Base-by-base conservation (phyloP, 1,140 invertebrate species). In the Heliconius hermathena region DNA sequence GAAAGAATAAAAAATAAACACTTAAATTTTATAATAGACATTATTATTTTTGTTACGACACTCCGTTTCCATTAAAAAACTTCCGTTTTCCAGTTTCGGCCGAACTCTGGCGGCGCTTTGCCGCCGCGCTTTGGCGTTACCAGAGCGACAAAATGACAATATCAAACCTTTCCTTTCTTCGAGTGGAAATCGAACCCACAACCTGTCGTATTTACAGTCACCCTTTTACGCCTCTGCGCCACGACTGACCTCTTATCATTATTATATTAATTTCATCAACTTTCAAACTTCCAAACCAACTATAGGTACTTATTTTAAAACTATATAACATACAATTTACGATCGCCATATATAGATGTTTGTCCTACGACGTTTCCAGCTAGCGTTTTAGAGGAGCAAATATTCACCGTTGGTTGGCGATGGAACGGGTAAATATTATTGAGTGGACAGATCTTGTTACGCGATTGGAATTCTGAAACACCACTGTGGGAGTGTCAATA, bases 381-480 rank as follows among this genome's bases (percentile, higher is more conserved):
- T 57, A 57, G 60, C 71, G 71, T 71, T 71, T 71, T 71, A 71
- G 71, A 38, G 33, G 20, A 54, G 73, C 33, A 54, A 54, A 74
- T 74, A 54, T 74, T 74, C 73, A 74, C 73, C 73, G 46, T 16
- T 26, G 22, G 11, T 46, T 9, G 33, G 33, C 54, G 54, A 57
- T 66, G 60, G 60, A 66, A 66, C 52, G 49, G 54, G 73, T 57
- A 74, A 74, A 74, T 74, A 74, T 74, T 74, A 54, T 74, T 57
- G 73, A 74, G 52, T 57, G 73, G 73, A 74, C 73, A 74, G 73
- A 74, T 74, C 73, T 74, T 74, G 73, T 74, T 74, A 74, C 73
- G 49, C 52, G 52, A 54, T 57, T 74, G 73, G 54, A 57, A 74
- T 74, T 74, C 46, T 33, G 20, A 36, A 46, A 74, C 54, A 26